phyloP scores from a whole-genome alignment of 1,140 invertebrate species.

The Charaxes varanes region DNA sequence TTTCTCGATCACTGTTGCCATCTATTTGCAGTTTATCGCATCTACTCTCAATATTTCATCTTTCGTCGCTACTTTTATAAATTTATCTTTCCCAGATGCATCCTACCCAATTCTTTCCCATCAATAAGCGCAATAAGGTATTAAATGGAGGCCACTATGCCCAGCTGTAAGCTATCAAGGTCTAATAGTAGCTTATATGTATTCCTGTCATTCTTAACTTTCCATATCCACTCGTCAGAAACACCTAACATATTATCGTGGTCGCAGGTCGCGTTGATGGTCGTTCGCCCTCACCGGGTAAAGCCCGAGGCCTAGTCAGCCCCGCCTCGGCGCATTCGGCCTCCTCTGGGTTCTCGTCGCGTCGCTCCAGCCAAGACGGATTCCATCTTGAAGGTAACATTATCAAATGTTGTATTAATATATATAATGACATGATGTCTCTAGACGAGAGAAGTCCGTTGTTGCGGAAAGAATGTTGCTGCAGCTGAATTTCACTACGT shows the following conservation, averaged over 20 bases:
- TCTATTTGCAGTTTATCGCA: no score
- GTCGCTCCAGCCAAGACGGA: conserved; percentile 92
- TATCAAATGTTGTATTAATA: background rate
- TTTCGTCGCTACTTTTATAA: no score
- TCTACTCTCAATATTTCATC: no score
- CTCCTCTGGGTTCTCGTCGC: conserved; percentile 93
- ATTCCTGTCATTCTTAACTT: background rate
- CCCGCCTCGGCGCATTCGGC: conserved; percentile 84
- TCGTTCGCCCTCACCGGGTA: conserved; percentile 87
- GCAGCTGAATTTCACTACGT: no score
- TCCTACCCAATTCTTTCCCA: conserved; percentile 4
- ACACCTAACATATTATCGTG: no score
- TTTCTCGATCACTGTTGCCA: no score
- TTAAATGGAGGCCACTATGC: no score
- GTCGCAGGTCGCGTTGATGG: conserved; percentile 83
- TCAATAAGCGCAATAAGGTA: no score
- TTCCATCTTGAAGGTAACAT: conserved; percentile 84
- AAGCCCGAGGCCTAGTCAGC: conserved; percentile 77
- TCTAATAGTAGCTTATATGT: background rate
- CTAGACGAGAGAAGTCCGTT: background rate
- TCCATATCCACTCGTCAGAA: no score
- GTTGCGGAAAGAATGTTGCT: no score
- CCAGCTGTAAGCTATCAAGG: no score
- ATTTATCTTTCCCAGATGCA: no score
- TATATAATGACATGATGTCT: background rate